phyloP scores from a whole-genome alignment of 2,888 invertebrate species.

The Abrostola tripartita region DNA sequence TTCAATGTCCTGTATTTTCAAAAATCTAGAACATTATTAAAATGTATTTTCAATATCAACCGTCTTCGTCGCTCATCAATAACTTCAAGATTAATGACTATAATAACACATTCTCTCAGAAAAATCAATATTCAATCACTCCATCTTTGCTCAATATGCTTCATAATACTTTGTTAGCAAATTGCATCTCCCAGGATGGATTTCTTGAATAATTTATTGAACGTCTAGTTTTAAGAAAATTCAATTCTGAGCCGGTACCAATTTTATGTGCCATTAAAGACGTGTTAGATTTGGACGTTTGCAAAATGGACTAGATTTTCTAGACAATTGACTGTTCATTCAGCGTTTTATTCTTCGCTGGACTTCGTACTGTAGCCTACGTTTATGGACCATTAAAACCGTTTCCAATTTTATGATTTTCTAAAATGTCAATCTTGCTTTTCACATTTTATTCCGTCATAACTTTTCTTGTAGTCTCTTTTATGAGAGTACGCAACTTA shows the following conservation, averaged over 20 bases:
- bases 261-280: slow-evolving; percentile 38
- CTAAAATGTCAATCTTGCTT: background rate
- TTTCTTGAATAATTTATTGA: slow-evolving; percentile 31
- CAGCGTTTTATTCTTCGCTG: slow-evolving; percentile 4
- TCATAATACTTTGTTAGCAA: slow-evolving; percentile 21
- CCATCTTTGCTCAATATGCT: slow-evolving; percentile 5
- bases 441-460: background rate
- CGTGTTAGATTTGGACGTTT: slow-evolving; percentile 23
- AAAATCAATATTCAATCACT: slow-evolving; percentile 11
- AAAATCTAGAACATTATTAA: too few relatives aligned
- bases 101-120: background rate
- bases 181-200: slow-evolving; percentile 28
- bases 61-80: too few relatives aligned
- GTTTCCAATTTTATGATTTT: background rate
- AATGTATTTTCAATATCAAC: too few relatives aligned
- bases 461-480: too few relatives aligned
- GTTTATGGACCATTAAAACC: slow-evolving; percentile 1
- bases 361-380: slow-evolving; percentile 1
- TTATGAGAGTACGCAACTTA: too few relatives aligned
- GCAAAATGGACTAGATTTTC: slow-evolving; percentile 23
- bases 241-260: slow-evolving; percentile 27
- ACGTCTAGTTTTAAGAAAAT: slow-evolving; percentile 25
- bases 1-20: too few relatives aligned
- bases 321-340: slow-evolving; percentile 30
- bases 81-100: too few relatives aligned